Base-by-base conservation (phyloP, 1,140 invertebrate species). In the Pectinophora gossypiella region DNA sequence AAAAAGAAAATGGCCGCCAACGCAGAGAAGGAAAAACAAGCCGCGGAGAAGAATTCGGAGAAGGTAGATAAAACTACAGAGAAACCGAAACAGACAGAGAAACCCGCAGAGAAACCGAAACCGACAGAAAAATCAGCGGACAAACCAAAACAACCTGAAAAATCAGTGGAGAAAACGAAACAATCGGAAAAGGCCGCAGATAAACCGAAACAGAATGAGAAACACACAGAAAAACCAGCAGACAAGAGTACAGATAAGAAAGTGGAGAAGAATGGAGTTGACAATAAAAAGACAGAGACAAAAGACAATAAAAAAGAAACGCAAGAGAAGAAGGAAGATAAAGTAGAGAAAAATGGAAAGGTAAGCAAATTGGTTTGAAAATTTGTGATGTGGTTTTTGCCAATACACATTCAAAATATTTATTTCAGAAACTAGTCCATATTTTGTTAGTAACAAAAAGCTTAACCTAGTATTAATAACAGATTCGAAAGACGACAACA, bases 1-100 rank as follows among this genome's bases (percentile, higher is more conserved):
- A 85, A 84, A 58, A 85, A 85, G 65, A 85, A 85, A 69, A 68
- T 82, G 57, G 78, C 78, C 0, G 79, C 72, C 0, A 79, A 84
- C 46, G 78, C 79, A 0, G 82, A 82, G 44, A 84, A 85, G 54
- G 80, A 85, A 44, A 85, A 83, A 48, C 72, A 71, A 32, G 64
- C 68, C 0, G 67, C 54, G 7, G 69, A 72, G 4, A 68, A 60
- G 21, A 15, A 7, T n/a, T 36, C 58, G 5, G 72, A 76, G 32
- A 75, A 69, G 32, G 12, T 47, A 4, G 52, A 56, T 3, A 59
- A 64, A 52, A 57, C 57, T 35, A 19, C 16, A 2, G 23, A 49
- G 16, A 48, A 63, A n/a, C 19, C 22, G n/a, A 64, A 71, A 52
- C 22, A 40, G 6, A 47, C 59, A 22, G 64, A 72, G 0, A 74